These are phyloP conservation scores for Dreissena polymorpha DNA, from an alignment of 1,140 invertebrate species.

Conservation along the genomic window DNA sequence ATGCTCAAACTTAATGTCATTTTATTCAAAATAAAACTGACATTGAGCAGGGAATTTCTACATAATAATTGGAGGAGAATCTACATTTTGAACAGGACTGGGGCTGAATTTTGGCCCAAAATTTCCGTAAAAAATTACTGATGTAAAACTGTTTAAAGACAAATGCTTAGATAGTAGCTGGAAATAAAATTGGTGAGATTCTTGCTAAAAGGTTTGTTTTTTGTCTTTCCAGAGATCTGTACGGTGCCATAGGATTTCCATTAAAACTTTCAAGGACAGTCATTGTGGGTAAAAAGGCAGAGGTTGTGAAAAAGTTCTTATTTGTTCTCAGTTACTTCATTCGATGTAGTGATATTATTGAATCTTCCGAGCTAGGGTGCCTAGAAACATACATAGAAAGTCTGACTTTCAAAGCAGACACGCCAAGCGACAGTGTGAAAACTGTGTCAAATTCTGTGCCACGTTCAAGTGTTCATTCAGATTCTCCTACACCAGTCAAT, in stretches of 20 bases:
- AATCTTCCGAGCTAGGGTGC: slow-evolving; percentile 70
- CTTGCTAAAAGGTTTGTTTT: no score
- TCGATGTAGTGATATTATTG: slow-evolving; percentile 86
- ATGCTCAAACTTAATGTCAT: no score
- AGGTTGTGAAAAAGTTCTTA: slow-evolving; percentile 83
- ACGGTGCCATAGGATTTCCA: slow-evolving; percentile 90
- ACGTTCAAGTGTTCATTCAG: background rate
- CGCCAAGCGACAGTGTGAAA: slow-evolving; percentile 62
- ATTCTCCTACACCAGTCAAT: slow-evolving; percentile 30
- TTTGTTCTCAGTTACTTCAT: slow-evolving; percentile 90
- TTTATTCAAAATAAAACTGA: no score
- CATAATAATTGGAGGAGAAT: no score
- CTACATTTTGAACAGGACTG: no score
- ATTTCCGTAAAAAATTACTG: no score
- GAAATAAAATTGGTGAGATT: no score
- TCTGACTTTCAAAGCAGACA: slow-evolving; percentile 56
- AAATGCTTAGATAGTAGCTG: no score
- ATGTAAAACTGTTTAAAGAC: no score
- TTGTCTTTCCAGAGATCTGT: slow-evolving; percentile 84
- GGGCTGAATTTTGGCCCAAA: no score
- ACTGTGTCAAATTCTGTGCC: background rate
- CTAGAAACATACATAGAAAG: slow-evolving; percentile 66
- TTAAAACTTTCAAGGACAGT: slow-evolving; percentile 88
- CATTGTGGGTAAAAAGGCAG: slow-evolving; percentile 85
- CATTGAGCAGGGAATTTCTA: no score